These are phyloP conservation scores for Bombycilla garrulus DNA, from an alignment of 2,113 vertebrate species.

Conservation along the genomic window DNA sequence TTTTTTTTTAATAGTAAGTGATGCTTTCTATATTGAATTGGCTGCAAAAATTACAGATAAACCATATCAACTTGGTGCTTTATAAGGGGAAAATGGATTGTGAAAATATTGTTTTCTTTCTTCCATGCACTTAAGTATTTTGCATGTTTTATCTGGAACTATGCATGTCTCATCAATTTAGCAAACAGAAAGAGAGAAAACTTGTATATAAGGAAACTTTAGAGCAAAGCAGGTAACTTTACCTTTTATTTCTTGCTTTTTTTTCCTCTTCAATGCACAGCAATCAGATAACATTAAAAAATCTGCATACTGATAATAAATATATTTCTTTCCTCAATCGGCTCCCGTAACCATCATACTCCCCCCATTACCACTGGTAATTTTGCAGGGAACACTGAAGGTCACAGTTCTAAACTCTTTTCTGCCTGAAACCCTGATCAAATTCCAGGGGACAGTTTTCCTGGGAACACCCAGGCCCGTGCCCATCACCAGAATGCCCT, in stretches of 20 bases:
- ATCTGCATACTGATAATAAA: neutral
- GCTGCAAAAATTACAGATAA: neutral
- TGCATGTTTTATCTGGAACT: neutral
- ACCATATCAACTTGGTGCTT: neutral
- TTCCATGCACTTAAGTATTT: neutral
- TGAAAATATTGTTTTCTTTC: neutral
- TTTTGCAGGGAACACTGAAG: neutral
- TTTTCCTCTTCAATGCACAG: neutral
- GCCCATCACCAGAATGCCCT: neutral
- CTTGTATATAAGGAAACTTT: neutral
- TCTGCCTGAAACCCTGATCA: fast-evolving
- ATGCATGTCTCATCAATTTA: neutral
- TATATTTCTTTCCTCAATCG: neutral
- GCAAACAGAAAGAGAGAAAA: neutral
- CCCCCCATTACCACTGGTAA: neutral
- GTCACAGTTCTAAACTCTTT: neutral
- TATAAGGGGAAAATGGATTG: neutral
- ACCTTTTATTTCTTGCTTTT: neutral
- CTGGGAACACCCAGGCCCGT: neutral
- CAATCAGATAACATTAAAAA: neutral
- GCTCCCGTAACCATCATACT: neutral
- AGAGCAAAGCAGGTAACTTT: neutral
- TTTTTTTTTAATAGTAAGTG: neutral
- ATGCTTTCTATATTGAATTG: neutral
- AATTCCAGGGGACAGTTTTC: neutral